phyloP scores from a whole-genome alignment of 1,140 invertebrate species.

The Scaptomyza graminum region DNA sequence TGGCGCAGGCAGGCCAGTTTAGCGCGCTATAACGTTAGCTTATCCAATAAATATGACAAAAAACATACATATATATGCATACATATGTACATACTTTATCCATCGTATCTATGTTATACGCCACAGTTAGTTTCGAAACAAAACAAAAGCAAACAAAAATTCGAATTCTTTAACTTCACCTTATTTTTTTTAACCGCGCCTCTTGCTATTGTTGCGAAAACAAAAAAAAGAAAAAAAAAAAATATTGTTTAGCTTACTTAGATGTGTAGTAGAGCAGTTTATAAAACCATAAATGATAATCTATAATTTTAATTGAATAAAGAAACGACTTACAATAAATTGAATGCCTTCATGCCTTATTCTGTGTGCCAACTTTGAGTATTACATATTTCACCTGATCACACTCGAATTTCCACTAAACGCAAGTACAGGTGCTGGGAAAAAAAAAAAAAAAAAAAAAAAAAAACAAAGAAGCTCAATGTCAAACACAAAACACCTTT shows the following conservation, averaged over 20 bases:
- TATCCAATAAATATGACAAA: slow-evolving; percentile 9
- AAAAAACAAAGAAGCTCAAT: too few species aligned
- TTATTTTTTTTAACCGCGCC: background rate
- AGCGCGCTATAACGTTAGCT: too few species aligned
- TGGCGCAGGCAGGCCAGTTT: slow-evolving; percentile 21
- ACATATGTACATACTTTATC: slow-evolving; percentile 2
- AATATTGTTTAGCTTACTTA: slow-evolving; percentile 22
- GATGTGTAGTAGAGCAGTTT: slow-evolving; percentile 22
- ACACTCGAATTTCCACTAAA: background rate
- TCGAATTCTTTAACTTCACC: background rate
- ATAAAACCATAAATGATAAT: slow-evolving; percentile 27
- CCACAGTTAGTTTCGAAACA: background rate
- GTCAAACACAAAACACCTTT: too few species aligned
- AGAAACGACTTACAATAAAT: slow-evolving; percentile 1
- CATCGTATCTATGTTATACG: slow-evolving; percentile 1
- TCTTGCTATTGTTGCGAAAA: slow-evolving; percentile 12
- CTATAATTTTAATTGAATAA: slow-evolving; percentile 21
- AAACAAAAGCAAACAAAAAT: background rate
- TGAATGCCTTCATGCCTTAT: slow-evolving; percentile 58
- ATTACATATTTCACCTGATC: background rate
- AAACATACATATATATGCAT: slow-evolving; percentile 1
- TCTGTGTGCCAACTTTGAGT: slow-evolving; percentile 18
- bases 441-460: too few species aligned
- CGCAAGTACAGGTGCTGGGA: too few species aligned
- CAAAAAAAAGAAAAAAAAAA: too few species aligned